Conservation (phyloP, 2,888 invertebrate species). For the Amphipyra berbera region DNA sequence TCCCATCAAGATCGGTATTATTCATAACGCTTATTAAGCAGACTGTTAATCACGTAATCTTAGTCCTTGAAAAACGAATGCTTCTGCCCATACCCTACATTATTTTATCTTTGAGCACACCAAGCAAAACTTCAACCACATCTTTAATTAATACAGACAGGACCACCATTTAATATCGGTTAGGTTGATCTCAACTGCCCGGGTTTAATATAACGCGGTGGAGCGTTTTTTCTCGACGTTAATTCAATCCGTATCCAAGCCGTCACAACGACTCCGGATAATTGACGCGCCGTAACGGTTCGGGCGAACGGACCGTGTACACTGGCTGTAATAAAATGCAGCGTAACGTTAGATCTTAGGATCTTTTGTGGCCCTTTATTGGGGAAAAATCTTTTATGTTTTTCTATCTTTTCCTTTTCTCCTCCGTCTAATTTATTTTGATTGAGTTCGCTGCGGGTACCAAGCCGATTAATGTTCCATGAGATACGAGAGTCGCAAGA, state of each 20-base stretch:
- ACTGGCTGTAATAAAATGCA: conserved; percentile 41
- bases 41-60: background rate
- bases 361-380: conserved; percentile 46
- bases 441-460: background rate
- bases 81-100: background rate
- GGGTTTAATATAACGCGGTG: conserved; percentile 51
- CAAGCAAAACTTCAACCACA: conserved; percentile 43
- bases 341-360: conserved; percentile 43
- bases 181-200: conserved; percentile 50
- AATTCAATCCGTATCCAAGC: conserved; percentile 64
- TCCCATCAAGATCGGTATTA: too few species aligned
- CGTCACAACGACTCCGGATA: conserved; percentile 60
- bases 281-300: conserved; percentile 58
- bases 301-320: conserved; percentile 44
- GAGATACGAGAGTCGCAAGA: background rate
- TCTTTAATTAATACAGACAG: conserved; percentile 52
- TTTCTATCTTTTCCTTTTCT: conserved; percentile 13
- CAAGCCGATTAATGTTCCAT: background rate
- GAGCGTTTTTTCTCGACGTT: conserved; percentile 59
- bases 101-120: conserved; percentile 25
- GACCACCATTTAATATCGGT: conserved; percentile 49
- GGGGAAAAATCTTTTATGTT: conserved; percentile 34
- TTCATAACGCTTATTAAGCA: too few species aligned
- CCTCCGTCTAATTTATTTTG: conserved; percentile 15
- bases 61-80: background rate